Conservation (phyloP, 2,888 invertebrate genomes). For the Cheilosia urbana region DNA sequence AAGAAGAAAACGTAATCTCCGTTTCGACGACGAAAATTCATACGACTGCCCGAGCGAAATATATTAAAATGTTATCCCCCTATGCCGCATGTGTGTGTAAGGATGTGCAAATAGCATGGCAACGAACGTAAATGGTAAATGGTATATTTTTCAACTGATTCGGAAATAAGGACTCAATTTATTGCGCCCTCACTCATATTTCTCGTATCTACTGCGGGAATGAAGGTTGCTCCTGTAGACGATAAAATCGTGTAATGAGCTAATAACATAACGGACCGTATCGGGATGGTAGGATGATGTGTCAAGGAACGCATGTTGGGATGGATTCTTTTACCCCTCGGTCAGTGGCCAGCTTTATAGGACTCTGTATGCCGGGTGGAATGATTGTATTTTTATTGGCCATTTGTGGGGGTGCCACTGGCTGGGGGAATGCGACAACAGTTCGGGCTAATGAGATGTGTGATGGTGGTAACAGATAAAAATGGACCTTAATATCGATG, state of each 20-base stretch:
- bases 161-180: slow-evolving; percentile 76
- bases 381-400: slow-evolving; percentile 69
- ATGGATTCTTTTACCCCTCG: slow-evolving; percentile 10
- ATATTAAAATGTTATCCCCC: slow-evolving; percentile 62
- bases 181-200: slow-evolving; percentile 72
- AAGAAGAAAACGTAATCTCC: slow-evolving; percentile 75
- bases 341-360: slow-evolving; percentile 54
- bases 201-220: slow-evolving; percentile 49
- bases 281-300: slow-evolving; percentile 62
- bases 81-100: slow-evolving; percentile 62
- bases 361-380: slow-evolving; percentile 60
- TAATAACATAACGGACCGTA: slow-evolving; percentile 73
- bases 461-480: slow-evolving; percentile 68
- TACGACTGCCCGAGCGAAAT: slow-evolving; percentile 40
- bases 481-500: slow-evolving; percentile 69
- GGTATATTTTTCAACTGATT: slow-evolving; percentile 76
- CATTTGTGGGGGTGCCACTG: slow-evolving; percentile 29
- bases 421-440: slow-evolving; percentile 31
- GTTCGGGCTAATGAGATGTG: slow-evolving; percentile 73
- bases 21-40: slow-evolving; percentile 48
- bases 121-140: slow-evolving; percentile 74
- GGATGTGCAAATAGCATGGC: slow-evolving; percentile 73
- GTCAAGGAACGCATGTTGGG: slow-evolving; percentile 59
- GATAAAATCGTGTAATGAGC: slow-evolving; percentile 76
- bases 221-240: slow-evolving; percentile 57